Percentiles rank a stretch among this genome's conserved stretches.
Conservation (phyloP, 2,888 invertebrate species). For the Dorcus parallelipipedus region DNA sequence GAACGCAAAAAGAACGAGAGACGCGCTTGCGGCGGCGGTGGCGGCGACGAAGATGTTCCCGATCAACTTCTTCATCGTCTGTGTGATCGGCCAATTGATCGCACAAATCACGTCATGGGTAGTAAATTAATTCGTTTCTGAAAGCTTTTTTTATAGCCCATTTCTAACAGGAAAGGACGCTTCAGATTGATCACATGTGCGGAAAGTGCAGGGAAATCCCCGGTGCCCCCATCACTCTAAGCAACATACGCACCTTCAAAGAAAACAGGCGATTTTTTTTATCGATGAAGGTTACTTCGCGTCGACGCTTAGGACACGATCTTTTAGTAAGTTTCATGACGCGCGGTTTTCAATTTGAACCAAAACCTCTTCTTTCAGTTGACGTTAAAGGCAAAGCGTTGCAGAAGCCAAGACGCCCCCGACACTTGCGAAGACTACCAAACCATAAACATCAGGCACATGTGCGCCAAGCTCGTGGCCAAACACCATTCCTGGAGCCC, state of each 20-base stretch:
- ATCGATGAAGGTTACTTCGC: constrained; percentile 23
- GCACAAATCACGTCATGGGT: no score
- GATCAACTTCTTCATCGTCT: no score
- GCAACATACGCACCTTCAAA: constrained; percentile 24
- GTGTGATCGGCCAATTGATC: no score
- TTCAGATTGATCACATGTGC: constrained; percentile 28
- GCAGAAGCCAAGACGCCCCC: constrained; percentile 31
- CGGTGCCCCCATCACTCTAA: constrained; percentile 21
- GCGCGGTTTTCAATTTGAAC: no score
- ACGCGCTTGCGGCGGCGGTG: no score
- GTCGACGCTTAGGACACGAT: constrained; percentile 16
- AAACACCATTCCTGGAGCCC: constrained; percentile 31
- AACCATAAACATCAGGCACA: constrained; percentile 29
- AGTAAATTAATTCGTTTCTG: no score
- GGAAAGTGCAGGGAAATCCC: constrained; percentile 26
- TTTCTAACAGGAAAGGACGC: constrained; percentile 21
- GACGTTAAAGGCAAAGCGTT: constrained; percentile 28
- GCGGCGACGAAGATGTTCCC: no score
- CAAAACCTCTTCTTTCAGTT: constrained; percentile 23
- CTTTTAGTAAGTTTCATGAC: constrained; percentile 17
- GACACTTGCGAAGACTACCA: constrained; percentile 38
- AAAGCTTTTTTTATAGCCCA: constrained; percentile 10
- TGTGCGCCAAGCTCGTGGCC: constrained; percentile 29
- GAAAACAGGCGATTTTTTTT: constrained; percentile 24
- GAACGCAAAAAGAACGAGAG: no score